These are phyloP conservation scores for Caretta caretta DNA, from an alignment of 2,113 vertebrate species.

Conservation along the genomic window DNA sequence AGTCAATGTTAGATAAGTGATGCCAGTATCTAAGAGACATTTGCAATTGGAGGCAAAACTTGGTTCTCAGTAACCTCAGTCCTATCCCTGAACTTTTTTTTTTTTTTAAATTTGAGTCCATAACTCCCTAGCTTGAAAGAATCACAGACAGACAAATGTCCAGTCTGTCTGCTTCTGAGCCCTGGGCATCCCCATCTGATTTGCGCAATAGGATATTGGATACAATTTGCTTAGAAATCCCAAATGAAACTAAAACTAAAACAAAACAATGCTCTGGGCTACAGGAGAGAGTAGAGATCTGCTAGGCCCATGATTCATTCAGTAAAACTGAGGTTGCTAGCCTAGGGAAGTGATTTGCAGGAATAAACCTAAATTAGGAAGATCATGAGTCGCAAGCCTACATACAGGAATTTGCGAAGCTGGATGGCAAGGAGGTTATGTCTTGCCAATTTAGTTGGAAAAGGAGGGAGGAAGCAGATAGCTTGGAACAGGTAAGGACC, in stretches of 20 bases:
- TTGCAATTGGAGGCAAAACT: constrained; percentile 6
- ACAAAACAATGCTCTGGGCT: background rate
- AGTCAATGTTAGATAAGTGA: background rate
- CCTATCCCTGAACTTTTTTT: background rate
- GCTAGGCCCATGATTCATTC: background rate
- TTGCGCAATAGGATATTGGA: background rate
- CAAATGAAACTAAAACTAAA: background rate
- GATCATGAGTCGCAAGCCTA: constrained; percentile 42
- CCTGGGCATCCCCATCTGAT: background rate
- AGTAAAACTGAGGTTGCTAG: background rate
- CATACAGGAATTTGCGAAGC: constrained; percentile 30
- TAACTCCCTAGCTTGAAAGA: background rate
- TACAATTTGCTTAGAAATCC: background rate
- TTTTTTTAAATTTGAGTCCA: constrained; percentile 1
- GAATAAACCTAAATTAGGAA: constrained; percentile 61
- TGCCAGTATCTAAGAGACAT: background rate
- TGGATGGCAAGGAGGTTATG: constrained; percentile 26
- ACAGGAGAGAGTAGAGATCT: background rate
- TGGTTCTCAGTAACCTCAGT: constrained; percentile 7
- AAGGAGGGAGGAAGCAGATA: background rate
- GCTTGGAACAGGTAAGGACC: background rate
- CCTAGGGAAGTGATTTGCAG: constrained; percentile 23
- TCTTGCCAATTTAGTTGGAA: constrained; percentile 25
- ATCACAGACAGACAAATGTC: background rate
- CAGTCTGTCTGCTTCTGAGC: background rate